Evolutionary conservation across 2,113 vertebrate genomes (phyloP).

Genomic region (Hippocampus zosterae): DNA sequence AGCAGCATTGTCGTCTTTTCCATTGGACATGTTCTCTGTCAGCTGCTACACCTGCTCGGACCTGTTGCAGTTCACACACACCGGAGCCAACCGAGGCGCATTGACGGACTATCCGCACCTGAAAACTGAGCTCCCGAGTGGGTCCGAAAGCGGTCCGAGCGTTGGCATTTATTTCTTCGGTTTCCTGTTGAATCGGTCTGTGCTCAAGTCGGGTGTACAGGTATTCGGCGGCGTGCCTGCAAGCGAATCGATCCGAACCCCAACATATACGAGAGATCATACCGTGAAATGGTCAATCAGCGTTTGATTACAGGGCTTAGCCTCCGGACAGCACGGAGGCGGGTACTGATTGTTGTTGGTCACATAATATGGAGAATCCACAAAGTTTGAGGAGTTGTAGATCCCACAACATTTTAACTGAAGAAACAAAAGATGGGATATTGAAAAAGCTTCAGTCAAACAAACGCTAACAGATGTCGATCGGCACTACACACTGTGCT

Average conservation of each 20-base stretch:
- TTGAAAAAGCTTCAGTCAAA: not conserved
- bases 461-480: not conserved
- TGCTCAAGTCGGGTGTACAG: not conserved
- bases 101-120: not conserved
- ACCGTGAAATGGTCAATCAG: not conserved
- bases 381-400: constrained; percentile 70
- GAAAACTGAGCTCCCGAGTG: not conserved
- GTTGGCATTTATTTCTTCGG: not conserved
- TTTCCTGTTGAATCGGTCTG: not conserved
- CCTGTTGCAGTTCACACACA: constrained; percentile 1
- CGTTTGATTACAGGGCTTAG: constrained; percentile 1
- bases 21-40: constrained; percentile 64
- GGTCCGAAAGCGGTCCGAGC: rapidly evolving
- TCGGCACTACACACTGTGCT: constrained; percentile 44
- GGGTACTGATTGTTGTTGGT: constrained; percentile 40
- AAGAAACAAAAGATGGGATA: constrained; percentile 10
- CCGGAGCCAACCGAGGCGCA: not conserved
- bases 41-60: constrained; percentile 46
- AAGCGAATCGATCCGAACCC: too few relatives aligned
- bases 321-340: constrained; percentile 50
- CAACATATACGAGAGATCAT: not conserved
- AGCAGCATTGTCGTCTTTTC: constrained; percentile 59
- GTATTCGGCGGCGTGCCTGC: not conserved
- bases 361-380: constrained; percentile 49
- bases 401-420: constrained; percentile 78